Evolutionary conservation across 2,113 vertebrate species (phyloP), one percentile per base, ranked within the genome.

Genomic region (Oreochromis tanganicae): DNA sequence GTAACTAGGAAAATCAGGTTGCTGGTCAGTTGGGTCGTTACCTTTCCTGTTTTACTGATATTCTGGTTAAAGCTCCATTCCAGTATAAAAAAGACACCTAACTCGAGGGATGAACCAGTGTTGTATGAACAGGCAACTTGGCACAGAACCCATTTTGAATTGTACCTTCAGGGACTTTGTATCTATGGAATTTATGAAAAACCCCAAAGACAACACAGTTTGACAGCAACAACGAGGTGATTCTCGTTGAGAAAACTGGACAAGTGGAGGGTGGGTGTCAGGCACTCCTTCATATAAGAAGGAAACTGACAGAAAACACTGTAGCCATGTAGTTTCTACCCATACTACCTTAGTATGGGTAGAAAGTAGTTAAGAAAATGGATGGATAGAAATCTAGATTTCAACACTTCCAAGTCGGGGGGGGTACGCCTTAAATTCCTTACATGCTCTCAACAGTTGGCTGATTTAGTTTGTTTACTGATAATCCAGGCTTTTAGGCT

Each of bases 381-480:
- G 66, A 73, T 27, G 38, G 46, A 16, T 27, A 3, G 21, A 50
- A 29, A 48, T 48, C 43, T 5, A 29, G 71, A 75, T 17, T 75
- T 19, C 16, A 75, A 12, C 24, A 48, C 16, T 32, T 75, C 43
- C 24, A 75, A 48, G 38, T 71, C 12, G 36, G 57, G 36, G 36
- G 43, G 8, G 36, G 12, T 19, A 63, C 9, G 2, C 59, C 17
- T 63, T 73, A 46, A 9, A 73, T 50, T 78, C 43, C 71, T 78
- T 32, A 5, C 27, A 78, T 5, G 43, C 43, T 75, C 16, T 19
- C 24, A 75, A 75, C 50, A 75, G 24, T 48, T 75, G 41, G 14
- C 41, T 75, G 24, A 50, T 50, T 50, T 78, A 50, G 16, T 32
- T 78, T 78, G 73, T 78, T 50, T 32, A 48, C 41, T 73, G 8